Base-by-base conservation (phyloP, 2,797 vertebrate species). In the Onychomys arenicola region DNA sequence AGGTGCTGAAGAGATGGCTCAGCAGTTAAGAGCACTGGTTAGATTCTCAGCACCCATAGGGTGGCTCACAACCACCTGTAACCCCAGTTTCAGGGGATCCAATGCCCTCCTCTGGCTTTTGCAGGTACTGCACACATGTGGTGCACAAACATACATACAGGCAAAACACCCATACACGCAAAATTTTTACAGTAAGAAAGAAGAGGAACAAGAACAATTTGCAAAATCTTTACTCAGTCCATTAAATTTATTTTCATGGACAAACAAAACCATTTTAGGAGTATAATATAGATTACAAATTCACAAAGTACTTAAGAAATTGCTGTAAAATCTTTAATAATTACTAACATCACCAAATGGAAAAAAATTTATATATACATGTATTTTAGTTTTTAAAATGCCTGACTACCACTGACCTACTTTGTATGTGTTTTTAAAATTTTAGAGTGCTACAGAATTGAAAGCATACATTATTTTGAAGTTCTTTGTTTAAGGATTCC, bases 361-460 rank as follows among this genome's bases (percentile, higher is more conserved):
- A 34, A 27, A 27, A 43, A 27, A 23, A 61, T 40, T 40, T 25
- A 13, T 25, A 40, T 43, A 11, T 43, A 40, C 40, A 6, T 75
- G 23, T n/a, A 27, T 43, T 27, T 13, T 43, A 40, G 10, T 75
- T 75, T 75, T 43, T 75, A 75, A 40, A 75, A 75, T 75, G 14
- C 13, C 73, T 78, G 55, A n/a, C 9, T 46, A 86, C 27, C 67
- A 82, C 40, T 87, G 2, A 73, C 49, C 76, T 87, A 90, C 65
- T 55, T 61, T 69, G 1, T 34, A 76, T 71, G 27, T 43, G 71
- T 88, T 88, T 88, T 91, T 84, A 88, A 46, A 52, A 25, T 78
- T 91, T 61, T 91, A 93, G 43, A 78, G 12, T 89, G 29, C 71
- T 84, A 87, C 46, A 40, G 23, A 90, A 46, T 25, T 91, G 63